A percentile compares a stretch with the other conserved stretches of the same genome.
Conservation (phyloP, 2,113 vertebrate species). For the Polypterus bichir region DNA sequence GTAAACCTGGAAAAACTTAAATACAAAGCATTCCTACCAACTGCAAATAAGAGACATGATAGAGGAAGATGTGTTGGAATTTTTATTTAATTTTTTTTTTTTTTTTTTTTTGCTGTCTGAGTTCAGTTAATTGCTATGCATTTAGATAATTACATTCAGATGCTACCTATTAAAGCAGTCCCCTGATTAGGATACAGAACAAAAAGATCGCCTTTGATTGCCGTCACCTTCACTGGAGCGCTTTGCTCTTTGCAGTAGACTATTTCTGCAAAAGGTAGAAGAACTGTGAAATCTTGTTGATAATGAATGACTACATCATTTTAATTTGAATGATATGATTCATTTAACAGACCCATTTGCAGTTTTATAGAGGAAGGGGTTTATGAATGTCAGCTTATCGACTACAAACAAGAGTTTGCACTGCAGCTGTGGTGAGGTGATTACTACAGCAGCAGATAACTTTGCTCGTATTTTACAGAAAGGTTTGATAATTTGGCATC, state of each 20-base stretch:
- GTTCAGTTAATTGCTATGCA: background rate
- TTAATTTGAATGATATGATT: slow-evolving; percentile 26
- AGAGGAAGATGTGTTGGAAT: too few relatives aligned
- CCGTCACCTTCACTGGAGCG: background rate
- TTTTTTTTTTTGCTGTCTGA: background rate
- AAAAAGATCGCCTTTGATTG: background rate
- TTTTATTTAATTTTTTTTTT: too few relatives aligned
- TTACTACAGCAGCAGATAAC: background rate
- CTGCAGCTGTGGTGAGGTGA: background rate
- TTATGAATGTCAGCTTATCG: slow-evolving; percentile 14
- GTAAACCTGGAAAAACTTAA: too few relatives aligned
- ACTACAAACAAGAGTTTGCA: background rate
- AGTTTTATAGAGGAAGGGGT: slow-evolving; percentile 5
- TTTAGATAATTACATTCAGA: background rate
- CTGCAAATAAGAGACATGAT: too few relatives aligned
- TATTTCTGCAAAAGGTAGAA: background rate
- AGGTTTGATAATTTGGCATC: background rate
- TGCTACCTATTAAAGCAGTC: background rate
- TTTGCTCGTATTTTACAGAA: background rate
- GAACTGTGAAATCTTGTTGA: slow-evolving; percentile 5
- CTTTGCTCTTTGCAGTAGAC: background rate
- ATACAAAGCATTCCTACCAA: too few relatives aligned
- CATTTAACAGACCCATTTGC: slow-evolving; percentile 11
- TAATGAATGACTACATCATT: slow-evolving; percentile 16
- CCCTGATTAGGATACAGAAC: background rate